Base-by-base conservation (phyloP, 2,113 vertebrate genomes). In the Melanerpes aurifrons region DNA sequence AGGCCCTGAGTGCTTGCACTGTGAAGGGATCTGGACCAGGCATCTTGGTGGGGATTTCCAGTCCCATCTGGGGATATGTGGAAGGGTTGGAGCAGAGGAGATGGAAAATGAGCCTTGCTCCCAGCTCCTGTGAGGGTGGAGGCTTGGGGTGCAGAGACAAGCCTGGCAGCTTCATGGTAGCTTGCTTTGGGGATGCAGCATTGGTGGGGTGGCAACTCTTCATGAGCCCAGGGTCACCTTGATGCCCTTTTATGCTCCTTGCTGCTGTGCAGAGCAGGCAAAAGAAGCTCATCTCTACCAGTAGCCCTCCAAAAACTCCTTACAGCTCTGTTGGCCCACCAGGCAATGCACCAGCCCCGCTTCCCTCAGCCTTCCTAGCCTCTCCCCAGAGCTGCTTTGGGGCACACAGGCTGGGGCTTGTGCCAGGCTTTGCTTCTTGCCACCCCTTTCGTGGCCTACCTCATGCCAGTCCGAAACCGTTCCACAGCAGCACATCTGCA, bases 401-500 rank as follows among this genome's bases (percentile, higher is more conserved):
- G 69, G 48, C 82, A 40, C 1, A 5, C 87, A 88, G 73, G 92
- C 86, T 84, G 1, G 3, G 79, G 73, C 86, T 19, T 50, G 90
- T 87, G 77, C 35, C 0, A 1, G 78, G 47, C 24, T 75, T 94
- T 73, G 84, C 74, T 70, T 92, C 59, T 87, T 94, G 86, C 86
- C 79, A 79, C 86, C 79, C 37, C 2, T 5, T 37, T 57, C 67
- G 26, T 45, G 21, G 3, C 45, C 31, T 3, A 19, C 43, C 54
- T 58, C 0, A 0, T 85, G 92, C 70, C 70, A 13, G 79, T 35
- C 69, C 2, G 1, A 57, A 47, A 57, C 6, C 0, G 7, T 50
- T 62, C 57, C 76, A 54, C 22, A 18, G 77, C 40, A 2, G 70
- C 73, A 53, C 77, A 80, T 81, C 95, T 95, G 92, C 92, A 37